Evolutionary conservation across 2,113 vertebrate species (phyloP), one percentile per base, ranked within the genome.

Genomic region (Salvator merianae): DNA sequence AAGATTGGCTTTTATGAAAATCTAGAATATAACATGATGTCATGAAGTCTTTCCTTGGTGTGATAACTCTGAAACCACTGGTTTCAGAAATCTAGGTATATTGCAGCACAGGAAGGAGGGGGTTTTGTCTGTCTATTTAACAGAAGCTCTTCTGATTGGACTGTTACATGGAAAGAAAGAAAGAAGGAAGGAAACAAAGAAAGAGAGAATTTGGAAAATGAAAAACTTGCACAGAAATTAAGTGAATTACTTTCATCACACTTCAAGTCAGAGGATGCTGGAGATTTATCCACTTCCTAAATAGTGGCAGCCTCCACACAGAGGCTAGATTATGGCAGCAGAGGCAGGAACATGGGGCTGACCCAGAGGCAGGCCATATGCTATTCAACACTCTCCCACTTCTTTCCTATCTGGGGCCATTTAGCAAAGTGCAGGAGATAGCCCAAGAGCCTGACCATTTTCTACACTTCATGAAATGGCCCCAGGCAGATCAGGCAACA

Each of bases 31-130:
- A 82, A 78, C 18, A 84, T 88, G 82, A 90, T 94, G 94, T 93
- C 55, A 84, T 63, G 34, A 47, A 90, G 30, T 40, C 38, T 90
- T 86, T 85, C 88, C 28, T 62, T 87, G 91, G 86, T 59, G 55
- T 20, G 16, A 16, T 59, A 20, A 59, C 55, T 47, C 43, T 7
- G 43, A 47, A 47, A 47, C 10, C 32, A 86, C 76, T 90, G 80
- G 55, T 83, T 92, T 92, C 87, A 81, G 93, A 94, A 92, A 87
- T 79, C 88, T 82, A 32, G n/a, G n/a, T n/a, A n/a, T n/a, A n/a
- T n/a, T n/a, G n/a, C n/a, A 79, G 9, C 40, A 69, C 40, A 80
- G 24, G 40, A 10, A 80, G 43, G 62, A 30, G 30, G 26, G 30
- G 18, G n/a, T 47, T 69, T 50, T 80, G 30, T 50, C 28, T 76